These are phyloP conservation scores for Trichoplusia ni DNA, from an alignment of 1,140 invertebrate species.

Conservation along the genomic window DNA sequence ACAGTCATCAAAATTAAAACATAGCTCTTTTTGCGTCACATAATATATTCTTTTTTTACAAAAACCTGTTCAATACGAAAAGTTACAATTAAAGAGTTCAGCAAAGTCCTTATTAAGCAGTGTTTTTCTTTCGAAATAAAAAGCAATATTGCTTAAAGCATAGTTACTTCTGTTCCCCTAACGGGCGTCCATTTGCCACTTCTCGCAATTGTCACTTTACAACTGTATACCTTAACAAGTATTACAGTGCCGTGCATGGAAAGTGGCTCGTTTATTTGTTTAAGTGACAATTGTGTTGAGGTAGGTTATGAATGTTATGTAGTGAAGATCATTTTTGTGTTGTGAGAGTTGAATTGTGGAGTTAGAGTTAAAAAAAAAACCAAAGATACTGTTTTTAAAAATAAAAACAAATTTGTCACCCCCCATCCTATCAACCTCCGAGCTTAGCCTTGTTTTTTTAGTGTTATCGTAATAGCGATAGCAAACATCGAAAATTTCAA, in stretches of 20 bases:
- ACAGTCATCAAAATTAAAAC: too few species aligned
- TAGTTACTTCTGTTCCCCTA: slow-evolving; percentile 17
- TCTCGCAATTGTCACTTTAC: slow-evolving; percentile 41
- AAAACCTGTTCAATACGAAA: not conserved
- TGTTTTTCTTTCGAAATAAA: not conserved
- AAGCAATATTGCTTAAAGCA: slow-evolving; percentile 26
- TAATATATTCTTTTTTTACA: too few species aligned
- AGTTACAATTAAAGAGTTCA: too few species aligned
- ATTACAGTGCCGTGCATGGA: slow-evolving; percentile 23
- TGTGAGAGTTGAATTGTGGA: too few species aligned
- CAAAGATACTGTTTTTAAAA: too few species aligned
- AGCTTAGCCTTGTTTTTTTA: too few species aligned
- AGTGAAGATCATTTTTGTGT: slow-evolving; percentile 11
- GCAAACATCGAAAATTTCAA: too few species aligned
- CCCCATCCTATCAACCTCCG: too few species aligned
- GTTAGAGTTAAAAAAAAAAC: too few species aligned
- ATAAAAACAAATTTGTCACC: too few species aligned
- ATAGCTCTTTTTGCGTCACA: too few species aligned
- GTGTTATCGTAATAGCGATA: too few species aligned
- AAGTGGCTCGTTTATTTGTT: slow-evolving; percentile 4
- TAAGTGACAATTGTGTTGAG: not conserved
- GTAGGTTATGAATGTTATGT: not conserved
- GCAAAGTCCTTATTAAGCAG: not conserved
- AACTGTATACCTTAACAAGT: slow-evolving; percentile 40
- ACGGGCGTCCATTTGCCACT: slow-evolving; percentile 29